Conservation (phyloP, 2,888 invertebrate genomes). For the Brachyptera putata region DNA sequence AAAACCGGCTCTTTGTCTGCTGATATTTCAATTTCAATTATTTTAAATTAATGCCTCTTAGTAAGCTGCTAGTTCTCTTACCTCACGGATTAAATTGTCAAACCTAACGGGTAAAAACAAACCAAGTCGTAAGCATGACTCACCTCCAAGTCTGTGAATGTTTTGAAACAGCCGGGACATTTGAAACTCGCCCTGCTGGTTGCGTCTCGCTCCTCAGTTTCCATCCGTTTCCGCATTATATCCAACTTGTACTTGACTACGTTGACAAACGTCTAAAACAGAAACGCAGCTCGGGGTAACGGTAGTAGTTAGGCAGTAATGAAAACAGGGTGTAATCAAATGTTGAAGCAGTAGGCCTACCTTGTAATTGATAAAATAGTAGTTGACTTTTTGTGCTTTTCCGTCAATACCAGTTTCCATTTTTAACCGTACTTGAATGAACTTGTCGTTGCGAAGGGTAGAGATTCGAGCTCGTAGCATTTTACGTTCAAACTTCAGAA, state of each 20-base stretch:
- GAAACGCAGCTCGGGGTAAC: too few relatives aligned
- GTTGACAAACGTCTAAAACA: constrained; percentile 77
- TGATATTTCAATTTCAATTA: too few relatives aligned
- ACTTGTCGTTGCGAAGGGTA: constrained; percentile 85
- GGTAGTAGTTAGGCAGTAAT: too few relatives aligned
- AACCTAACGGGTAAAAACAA: too few relatives aligned
- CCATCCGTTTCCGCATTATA: constrained; percentile 91
- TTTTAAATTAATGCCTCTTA: too few relatives aligned
- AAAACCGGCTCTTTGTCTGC: too few relatives aligned
- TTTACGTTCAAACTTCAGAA: constrained; percentile 90
- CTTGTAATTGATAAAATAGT: constrained; percentile 96
- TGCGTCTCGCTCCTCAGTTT: constrained; percentile 91
- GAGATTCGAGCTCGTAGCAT: constrained; percentile 85
- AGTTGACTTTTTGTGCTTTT: constrained; percentile 93
- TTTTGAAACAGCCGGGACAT: constrained; percentile 85
- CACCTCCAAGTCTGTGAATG: constrained; percentile 92
- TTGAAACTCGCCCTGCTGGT: constrained; percentile 94
- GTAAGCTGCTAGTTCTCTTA: too few relatives aligned
- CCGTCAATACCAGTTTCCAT: constrained; percentile 95
- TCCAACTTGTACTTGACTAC: constrained; percentile 97
- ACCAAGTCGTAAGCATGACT: too few relatives aligned
- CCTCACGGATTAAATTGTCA: too few relatives aligned
- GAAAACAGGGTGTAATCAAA: too few relatives aligned
- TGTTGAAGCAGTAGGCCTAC: constrained; percentile 41
- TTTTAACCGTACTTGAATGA: constrained; percentile 84